Evolutionary conservation across 2,888 invertebrate genomes (phyloP).

Genomic region (Pyralis farinalis): DNA sequence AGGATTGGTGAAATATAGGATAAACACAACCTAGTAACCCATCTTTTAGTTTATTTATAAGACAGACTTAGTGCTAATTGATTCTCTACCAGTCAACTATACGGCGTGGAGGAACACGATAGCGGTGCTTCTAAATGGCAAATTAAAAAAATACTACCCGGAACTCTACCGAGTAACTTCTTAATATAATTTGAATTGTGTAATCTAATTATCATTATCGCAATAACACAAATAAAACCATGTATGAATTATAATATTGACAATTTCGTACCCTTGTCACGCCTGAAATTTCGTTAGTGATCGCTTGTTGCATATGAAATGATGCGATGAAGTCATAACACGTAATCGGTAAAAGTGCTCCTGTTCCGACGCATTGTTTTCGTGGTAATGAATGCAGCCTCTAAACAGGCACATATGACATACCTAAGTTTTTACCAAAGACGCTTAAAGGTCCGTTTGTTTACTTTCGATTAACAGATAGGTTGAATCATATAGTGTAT

Average conservation of each 20-base stretch:
- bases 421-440: not conserved
- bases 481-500: no score
- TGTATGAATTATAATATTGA: not conserved
- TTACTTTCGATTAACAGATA: slow-evolving; percentile 6
- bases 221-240: slow-evolving; percentile 4
- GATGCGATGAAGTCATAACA: slow-evolving; percentile 45
- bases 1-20: no score
- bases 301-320: slow-evolving; percentile 30
- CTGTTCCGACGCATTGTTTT: slow-evolving; percentile 9
- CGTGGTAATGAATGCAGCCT: slow-evolving; percentile 7
- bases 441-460: slow-evolving; percentile 1
- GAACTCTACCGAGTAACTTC: no score
- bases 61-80: no score
- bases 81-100: no score
- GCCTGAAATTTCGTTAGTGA: slow-evolving; percentile 37
- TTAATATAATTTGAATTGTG: no score
- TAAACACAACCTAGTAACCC: no score
- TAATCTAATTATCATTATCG: slow-evolving; percentile 19
- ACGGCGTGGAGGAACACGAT: no score
- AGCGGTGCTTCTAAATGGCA: no score
- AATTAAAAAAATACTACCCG: no score
- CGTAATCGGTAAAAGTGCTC: slow-evolving; percentile 41
- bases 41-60: no score
- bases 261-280: slow-evolving; percentile 23
- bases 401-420: slow-evolving; percentile 1